phyloP scores from a whole-genome alignment of 1,140 invertebrate species.

The Lucilia cuprina region DNA sequence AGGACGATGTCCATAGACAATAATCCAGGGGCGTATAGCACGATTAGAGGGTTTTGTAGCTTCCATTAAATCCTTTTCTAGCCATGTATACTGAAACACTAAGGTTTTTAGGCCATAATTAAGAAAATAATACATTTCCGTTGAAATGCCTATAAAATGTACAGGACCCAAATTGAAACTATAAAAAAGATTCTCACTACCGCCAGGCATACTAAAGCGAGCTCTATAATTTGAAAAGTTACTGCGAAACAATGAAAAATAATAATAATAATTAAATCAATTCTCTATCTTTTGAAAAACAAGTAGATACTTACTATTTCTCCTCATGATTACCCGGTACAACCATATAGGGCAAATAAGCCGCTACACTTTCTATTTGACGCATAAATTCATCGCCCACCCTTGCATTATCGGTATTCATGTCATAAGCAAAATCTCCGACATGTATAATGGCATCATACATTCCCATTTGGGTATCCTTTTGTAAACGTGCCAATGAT shows the following conservation, averaged over 20 bases:
- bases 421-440: slow-evolving; percentile 96
- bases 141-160: slow-evolving; percentile 91
- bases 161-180: slow-evolving; percentile 92
- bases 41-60: slow-evolving; percentile 73
- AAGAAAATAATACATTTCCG: slow-evolving; percentile 94
- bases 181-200: slow-evolving; percentile 81
- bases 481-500: slow-evolving; percentile 79
- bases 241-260: slow-evolving; percentile 65
- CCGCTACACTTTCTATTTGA: slow-evolving; percentile 86
- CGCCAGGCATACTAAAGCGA: slow-evolving; percentile 88
- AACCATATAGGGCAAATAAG: slow-evolving; percentile 91
- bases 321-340: slow-evolving; percentile 92
- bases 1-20: slow-evolving; percentile 91
- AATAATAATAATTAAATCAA: no score
- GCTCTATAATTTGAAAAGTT: slow-evolving; percentile 88
- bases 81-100: slow-evolving; percentile 88
- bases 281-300: background rate
- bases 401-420: slow-evolving; percentile 79
- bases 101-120: slow-evolving; percentile 87
- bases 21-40: slow-evolving; percentile 85
- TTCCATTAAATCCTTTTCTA: slow-evolving; percentile 78
- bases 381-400: slow-evolving; percentile 92
- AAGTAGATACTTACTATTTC: slow-evolving; percentile 74
- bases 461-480: slow-evolving; percentile 78
- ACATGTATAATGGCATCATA: slow-evolving; percentile 93